Evolutionary conservation across 2,113 vertebrate genomes (phyloP), one percentile per base, ranked within the genome.

Genomic region (Pteropus alecto): DNA sequence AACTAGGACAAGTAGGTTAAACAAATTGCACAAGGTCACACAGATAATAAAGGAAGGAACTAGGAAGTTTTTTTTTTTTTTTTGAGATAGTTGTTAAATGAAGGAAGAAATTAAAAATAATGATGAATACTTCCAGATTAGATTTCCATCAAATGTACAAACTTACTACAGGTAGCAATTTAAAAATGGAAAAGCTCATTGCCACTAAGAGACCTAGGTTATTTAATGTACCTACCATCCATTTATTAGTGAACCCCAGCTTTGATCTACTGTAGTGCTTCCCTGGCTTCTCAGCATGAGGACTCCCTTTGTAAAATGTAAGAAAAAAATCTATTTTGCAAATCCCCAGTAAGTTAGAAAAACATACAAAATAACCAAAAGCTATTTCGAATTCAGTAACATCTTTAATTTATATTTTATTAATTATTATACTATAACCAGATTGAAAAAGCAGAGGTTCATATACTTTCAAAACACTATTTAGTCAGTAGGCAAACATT

Each of bases 21-120:
- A 38, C 51, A 91, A 93, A 81, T 87, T 79, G 24, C 7, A 12
- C 46, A 92, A 67, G 15, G 48, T 68, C 79, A 78, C 35, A 26
- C 1, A 78, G 56, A 38, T 73, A 79, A 67, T 70, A 51, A 61
- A 87, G 24, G 43, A 87, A 93, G 43, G 54, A 78, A 67, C 54
- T 12, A 74, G 41, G 30, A 68, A 24, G 41, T 43, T 43, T 43
- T 43, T 46, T 46, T 46, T 46, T n/a, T 26, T 60, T 67, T 65
- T 24, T 6, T n/a, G 48, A 97, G 70, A 54, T 5, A 89, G 65
- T 56, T 93, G 43, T 89, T 54, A 89, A 35, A 88, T 18, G 43
- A 87, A 84, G 28, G 38, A 93, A 96, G 58, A 88, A 87, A 93
- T 78, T 82, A 76, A 83, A 61, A 60, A 14, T 41, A 51, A 68